These are phyloP conservation scores for Brachyhypopomus occidentalis DNA, from an alignment of 2,113 vertebrate species.

Conservation along the genomic window DNA sequence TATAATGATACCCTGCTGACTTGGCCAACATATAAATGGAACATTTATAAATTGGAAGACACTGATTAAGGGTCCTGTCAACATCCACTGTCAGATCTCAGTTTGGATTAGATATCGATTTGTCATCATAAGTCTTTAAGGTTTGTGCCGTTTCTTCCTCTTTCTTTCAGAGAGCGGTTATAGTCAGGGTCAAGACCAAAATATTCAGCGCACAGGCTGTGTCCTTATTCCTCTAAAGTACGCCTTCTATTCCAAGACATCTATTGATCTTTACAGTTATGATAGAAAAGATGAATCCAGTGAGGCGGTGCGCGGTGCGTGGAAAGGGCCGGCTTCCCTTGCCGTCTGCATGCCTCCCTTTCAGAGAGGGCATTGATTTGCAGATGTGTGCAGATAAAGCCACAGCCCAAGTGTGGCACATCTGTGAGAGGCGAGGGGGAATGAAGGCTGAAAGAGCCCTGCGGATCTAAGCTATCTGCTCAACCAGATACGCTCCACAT, in stretches of 20 bases:
- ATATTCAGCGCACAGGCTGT: neutral
- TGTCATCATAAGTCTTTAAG: constrained; percentile 14
- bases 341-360: neutral
- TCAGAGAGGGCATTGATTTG: constrained; percentile 20
- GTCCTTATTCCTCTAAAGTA: constrained; percentile 4
- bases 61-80: neutral
- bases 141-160: neutral
- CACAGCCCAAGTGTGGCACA: neutral
- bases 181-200: neutral
- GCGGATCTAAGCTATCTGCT: neutral
- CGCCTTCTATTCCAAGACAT: neutral
- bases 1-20: too few relatives aligned
- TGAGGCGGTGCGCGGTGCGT: neutral
- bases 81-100: neutral
- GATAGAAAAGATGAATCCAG: constrained; percentile 17
- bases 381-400: constrained; percentile 32
- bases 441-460: neutral
- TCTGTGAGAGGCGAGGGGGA: constrained; percentile 7
- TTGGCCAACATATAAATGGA: too few relatives aligned
- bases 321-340: constrained; percentile 4
- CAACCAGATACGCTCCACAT: neutral
- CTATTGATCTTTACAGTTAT: constrained; percentile 16
- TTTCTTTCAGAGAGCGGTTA: neutral
- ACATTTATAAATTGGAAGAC: too few relatives aligned
- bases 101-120: neutral